phyloP scores from a whole-genome alignment of 2,113 vertebrate genomes.

The Bambusicola thoracicus region DNA sequence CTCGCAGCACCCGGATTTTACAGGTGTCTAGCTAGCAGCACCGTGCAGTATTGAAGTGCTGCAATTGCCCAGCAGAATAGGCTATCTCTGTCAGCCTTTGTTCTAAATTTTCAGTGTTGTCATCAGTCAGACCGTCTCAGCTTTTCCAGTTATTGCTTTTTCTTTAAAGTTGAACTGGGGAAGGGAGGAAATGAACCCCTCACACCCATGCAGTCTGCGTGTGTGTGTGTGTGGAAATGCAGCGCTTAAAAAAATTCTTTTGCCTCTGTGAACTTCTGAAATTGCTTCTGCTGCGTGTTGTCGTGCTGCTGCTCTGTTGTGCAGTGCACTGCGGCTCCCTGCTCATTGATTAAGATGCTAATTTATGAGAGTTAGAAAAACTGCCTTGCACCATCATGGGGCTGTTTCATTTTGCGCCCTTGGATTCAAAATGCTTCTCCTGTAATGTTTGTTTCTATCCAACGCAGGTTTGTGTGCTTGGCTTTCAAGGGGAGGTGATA shows the following conservation, averaged over 20 bases:
- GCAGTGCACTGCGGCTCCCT: conserved; percentile 38
- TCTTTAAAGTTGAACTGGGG: conserved; percentile 21
- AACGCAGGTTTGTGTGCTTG: background rate
- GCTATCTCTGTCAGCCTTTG: conserved; percentile 62
- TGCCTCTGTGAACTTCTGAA: conserved; percentile 28
- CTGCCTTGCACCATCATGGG: conserved; percentile 15
- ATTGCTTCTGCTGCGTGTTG: conserved; percentile 10
- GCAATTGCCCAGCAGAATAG: conserved; percentile 35
- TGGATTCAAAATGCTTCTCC: background rate
- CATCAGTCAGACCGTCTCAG: background rate
- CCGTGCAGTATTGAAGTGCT: background rate
- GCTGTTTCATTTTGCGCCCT: conserved; percentile 20
- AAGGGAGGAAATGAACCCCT: conserved; percentile 8
- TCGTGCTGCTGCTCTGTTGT: background rate
- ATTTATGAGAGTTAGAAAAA: conserved; percentile 52
- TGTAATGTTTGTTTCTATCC: background rate
- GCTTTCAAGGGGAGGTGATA: background rate
- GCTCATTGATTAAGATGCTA: conserved; percentile 49
- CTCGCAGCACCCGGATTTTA: conserved; percentile 8
- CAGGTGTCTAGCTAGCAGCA: conserved; percentile 57
- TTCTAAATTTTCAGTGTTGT: conserved; percentile 48
- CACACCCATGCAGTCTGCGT: fast-evolving
- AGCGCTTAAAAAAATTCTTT: background rate
- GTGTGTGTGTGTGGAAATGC: background rate
- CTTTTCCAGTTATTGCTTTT: conserved; percentile 36